phyloP scores from a whole-genome alignment of 1,140 invertebrate genomes.

The Anoplolepis gracilipes region DNA sequence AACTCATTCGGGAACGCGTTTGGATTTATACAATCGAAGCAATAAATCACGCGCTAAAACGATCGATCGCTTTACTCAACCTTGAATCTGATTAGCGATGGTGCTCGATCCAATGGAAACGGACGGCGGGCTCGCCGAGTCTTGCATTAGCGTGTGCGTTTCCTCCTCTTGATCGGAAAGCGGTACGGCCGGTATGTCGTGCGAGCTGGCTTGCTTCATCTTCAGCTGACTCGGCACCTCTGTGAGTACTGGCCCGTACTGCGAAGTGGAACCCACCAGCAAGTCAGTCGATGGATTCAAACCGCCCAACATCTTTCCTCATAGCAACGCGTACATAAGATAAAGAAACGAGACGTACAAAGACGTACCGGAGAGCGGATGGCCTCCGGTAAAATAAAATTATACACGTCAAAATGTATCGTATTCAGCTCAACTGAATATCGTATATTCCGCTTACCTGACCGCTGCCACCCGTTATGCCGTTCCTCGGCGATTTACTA shows the following conservation, averaged over 20 bases:
- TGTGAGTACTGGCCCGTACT: constrained; percentile 86
- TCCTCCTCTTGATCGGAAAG: constrained; percentile 85
- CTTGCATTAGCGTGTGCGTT: constrained; percentile 84
- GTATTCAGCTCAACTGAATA: constrained; percentile 20
- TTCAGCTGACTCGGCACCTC: constrained; percentile 83
- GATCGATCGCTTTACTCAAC: constrained; percentile 77
- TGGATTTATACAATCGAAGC: constrained; percentile 59
- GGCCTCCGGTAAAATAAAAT: constrained; percentile 57
- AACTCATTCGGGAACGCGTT: not conserved
- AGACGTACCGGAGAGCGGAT: constrained; percentile 55
- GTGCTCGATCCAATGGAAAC: constrained; percentile 73
- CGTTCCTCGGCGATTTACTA: constrained; percentile 81
- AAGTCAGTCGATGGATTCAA: constrained; percentile 86
- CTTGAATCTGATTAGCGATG: constrained; percentile 81
- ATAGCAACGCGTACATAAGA: constrained; percentile 84
- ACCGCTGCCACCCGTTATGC: constrained; percentile 81
- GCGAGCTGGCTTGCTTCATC: constrained; percentile 76
- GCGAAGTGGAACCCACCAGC: constrained; percentile 86
- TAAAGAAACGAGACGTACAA: constrained; percentile 78
- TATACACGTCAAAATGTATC: constrained; percentile 43
- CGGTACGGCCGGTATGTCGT: constrained; percentile 77
- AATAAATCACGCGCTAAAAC: constrained; percentile 8
- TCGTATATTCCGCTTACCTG: constrained; percentile 79
- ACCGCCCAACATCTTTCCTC: constrained; percentile 86
- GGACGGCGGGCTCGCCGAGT: constrained; percentile 74